Evolutionary conservation across 2,888 invertebrate species (phyloP), one percentile per base, ranked within the genome.

Genomic region (Silvanus unidentatus): DNA sequence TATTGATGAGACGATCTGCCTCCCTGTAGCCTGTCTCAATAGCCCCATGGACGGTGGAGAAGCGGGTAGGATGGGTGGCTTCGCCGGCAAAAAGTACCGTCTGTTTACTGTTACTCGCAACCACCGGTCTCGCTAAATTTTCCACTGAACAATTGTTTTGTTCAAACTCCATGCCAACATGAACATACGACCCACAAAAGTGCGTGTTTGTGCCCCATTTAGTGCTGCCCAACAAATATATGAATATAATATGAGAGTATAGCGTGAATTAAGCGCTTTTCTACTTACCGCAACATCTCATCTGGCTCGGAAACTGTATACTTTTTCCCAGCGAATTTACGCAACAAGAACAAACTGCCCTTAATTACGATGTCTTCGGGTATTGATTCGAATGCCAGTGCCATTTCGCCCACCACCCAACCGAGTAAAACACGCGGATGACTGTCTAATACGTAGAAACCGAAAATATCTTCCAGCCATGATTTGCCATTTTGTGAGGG

Each of bases 131-230:
- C 0, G 77, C 78, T 16, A 87, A 70, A 55, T 77, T 75, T 2
- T 65, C 63, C 2, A 79, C 71, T 13, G 73, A 71, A n/a, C 74
- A 70, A 2, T 77, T 75, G 45, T 73, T 59, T 34, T 67, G 60
- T 16, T 81, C 79, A 0, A 77, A 69, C 4, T 71, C 60, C 34
- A 79, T 55, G 50, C 77, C 78, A 55, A 78, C 75, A 64, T 74
- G 84, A 2, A 79, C 76, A 65, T 90, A 91, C 1, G 84, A 82
- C 1, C 91, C 90, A 37, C 79, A 75, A 3, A 84, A 82, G 67
- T 77, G 79, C 1, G 79, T 78, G 69, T 88, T 82, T 1, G 75
- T 75, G 49, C 75, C 75, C 91, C 90, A 90, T 1, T 71, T 74
- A 0, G 89, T 82, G 55, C 87, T 86, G 65, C 44, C 66, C 62